Evolutionary conservation across 2,113 vertebrate species (phyloP).

Genomic region (Apus apus): DNA sequence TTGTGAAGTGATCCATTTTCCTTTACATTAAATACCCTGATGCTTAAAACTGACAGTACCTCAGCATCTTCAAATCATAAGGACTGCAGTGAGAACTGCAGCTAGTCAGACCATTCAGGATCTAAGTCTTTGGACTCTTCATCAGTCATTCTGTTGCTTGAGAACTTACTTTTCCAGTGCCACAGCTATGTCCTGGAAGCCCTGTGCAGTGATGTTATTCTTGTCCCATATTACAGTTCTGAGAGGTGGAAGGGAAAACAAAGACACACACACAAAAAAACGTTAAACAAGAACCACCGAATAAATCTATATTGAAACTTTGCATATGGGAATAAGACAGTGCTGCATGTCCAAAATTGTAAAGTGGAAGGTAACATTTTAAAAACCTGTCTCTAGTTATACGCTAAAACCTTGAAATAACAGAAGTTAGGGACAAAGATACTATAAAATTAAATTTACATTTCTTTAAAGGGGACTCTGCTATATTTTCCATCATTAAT

Average conservation of each 20-base stretch:
- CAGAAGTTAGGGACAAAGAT: not conserved
- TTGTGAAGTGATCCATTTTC: slow-evolving; percentile 15
- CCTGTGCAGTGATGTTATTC: slow-evolving; percentile 94
- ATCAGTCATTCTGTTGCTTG: not conserved
- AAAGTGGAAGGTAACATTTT: not conserved
- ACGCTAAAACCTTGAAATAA: not conserved
- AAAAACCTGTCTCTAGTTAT: not conserved
- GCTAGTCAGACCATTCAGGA: not conserved
- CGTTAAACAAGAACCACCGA: not conserved
- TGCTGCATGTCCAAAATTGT: not conserved
- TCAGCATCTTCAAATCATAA: slow-evolving; percentile 10
- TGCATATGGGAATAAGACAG: not conserved
- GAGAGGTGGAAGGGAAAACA: not conserved
- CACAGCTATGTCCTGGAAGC: slow-evolving; percentile 95
- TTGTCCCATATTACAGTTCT: slow-evolving; percentile 99
- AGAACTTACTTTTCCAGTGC: slow-evolving; percentile 94
- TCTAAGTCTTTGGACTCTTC: not conserved
- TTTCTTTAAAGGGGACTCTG: not conserved
- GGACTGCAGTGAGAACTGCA: not conserved
- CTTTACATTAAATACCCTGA: not conserved
- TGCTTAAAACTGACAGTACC: not conserved
- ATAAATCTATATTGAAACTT: not conserved
- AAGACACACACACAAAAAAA: not conserved
- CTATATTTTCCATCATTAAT: not conserved
- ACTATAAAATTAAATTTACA: not conserved